Percentiles rank a stretch among this genome's conserved stretches.
Conservation (phyloP, 2,888 invertebrate species). For the Andricus quercusramuli region DNA sequence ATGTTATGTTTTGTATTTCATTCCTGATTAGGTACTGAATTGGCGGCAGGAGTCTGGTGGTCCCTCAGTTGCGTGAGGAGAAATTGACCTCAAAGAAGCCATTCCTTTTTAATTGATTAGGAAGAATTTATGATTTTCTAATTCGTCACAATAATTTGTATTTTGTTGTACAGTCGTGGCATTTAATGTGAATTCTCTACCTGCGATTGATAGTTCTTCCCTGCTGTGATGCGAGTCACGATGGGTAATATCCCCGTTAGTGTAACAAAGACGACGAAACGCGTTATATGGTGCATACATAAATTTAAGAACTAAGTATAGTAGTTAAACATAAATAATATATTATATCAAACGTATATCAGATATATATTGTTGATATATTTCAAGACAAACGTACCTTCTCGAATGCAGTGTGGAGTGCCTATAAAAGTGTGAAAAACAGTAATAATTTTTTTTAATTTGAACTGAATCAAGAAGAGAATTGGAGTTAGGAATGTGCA, state of each 20-base stretch:
- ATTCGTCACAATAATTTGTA: conserved; percentile 42
- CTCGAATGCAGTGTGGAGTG: conserved; percentile 47
- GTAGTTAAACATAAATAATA: conserved; percentile 35
- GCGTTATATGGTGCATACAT: conserved; percentile 7
- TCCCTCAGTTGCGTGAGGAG: no score
- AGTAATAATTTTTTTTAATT: not conserved
- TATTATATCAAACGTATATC: conserved; percentile 14
- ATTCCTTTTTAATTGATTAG: conserved; percentile 16
- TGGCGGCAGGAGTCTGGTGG: no score
- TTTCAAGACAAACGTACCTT: conserved; percentile 42
- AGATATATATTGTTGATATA: conserved; percentile 25
- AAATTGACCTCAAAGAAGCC: not conserved
- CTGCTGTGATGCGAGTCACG: conserved; percentile 23
- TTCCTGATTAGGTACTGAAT: no score
- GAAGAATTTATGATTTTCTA: no score
- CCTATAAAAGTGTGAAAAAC: not conserved
- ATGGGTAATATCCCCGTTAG: conserved; percentile 12
- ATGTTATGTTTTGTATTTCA: no score
- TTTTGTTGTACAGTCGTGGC: conserved; percentile 49
- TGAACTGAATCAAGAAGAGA: not conserved
- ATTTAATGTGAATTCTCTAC: conserved; percentile 49
- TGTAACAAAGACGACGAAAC: conserved; percentile 11
- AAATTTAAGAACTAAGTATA: conserved; percentile 42
- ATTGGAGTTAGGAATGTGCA: not conserved
- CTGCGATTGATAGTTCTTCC: conserved; percentile 49